These are phyloP conservation scores for Seira musarum DNA, from an alignment of 2,888 invertebrate genomes.

Conservation along the genomic window DNA sequence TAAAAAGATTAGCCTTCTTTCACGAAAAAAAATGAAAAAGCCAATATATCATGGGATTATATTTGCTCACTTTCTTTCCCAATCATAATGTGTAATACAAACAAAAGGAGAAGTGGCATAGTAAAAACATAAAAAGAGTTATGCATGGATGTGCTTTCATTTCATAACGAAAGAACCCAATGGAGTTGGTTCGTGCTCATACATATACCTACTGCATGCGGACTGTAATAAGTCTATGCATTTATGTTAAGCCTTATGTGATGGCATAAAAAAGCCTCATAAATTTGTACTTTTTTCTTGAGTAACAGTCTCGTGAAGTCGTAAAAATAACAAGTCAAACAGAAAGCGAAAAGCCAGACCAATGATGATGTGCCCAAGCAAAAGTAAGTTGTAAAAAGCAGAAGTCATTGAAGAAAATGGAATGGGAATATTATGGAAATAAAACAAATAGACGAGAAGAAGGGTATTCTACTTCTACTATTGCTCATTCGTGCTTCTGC, in stretches of 20 bases:
- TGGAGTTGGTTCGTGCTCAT: too few species aligned
- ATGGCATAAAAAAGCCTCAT: too few species aligned
- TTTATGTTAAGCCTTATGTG: too few species aligned
- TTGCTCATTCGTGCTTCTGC: too few species aligned
- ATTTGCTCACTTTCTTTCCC: constrained; percentile 35
- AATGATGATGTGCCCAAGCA: too few species aligned
- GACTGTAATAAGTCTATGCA: too few species aligned
- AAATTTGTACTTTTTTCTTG: too few species aligned
- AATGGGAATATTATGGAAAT: background rate
- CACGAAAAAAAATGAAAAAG: constrained; percentile 12
- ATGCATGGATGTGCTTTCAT: too few species aligned
- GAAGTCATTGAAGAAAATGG: constrained; percentile 26
- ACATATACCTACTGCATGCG: too few species aligned
- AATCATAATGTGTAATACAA: constrained; percentile 44
- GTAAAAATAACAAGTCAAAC: background rate
- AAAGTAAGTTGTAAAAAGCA: constrained; percentile 49
- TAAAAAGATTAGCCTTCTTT: constrained; percentile 35
- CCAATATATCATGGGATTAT: constrained; percentile 53
- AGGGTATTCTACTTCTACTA: too few species aligned
- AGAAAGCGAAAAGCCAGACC: constrained; percentile 21
- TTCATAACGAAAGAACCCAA: too few species aligned
- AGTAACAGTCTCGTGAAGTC: too few species aligned
- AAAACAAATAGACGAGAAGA: constrained; percentile 37
- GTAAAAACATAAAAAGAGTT: background rate
- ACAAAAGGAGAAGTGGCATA: constrained; percentile 24